Evolutionary conservation across 2,888 invertebrate species (phyloP).

Genomic region (Drosophila siamana): DNA sequence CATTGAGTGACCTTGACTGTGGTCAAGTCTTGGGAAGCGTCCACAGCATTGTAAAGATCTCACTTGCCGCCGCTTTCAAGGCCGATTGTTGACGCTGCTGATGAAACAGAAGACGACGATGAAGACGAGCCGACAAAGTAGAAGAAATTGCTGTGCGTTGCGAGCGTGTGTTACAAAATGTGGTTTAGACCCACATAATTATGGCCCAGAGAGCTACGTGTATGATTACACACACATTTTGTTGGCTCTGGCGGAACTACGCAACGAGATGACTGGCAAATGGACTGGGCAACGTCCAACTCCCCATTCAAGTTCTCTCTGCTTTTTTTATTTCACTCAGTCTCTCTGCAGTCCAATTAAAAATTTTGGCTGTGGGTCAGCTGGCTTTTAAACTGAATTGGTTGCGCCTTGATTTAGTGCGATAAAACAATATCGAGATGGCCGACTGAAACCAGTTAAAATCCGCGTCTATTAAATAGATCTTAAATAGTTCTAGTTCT

Average conservation of each 20-base stretch:
- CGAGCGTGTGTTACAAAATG: conserved; percentile 38
- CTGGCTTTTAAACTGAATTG: conserved; percentile 34
- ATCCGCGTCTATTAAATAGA: neutral
- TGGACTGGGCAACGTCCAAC: conserved; percentile 2
- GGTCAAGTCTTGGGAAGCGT: conserved; percentile 40
- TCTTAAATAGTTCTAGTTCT: conserved; percentile 51
- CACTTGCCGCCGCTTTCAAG: conserved; percentile 34
- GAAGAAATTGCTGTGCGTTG: conserved; percentile 49
- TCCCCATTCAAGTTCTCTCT: conserved; percentile 5
- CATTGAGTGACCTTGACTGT: conserved; percentile 50
- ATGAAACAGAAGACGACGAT: conserved; percentile 21
- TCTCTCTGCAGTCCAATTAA: conserved; percentile 17
- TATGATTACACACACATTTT: conserved; percentile 25
- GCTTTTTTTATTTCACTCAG: neutral
- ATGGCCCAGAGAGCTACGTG: conserved; percentile 23
- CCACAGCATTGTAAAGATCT: conserved; percentile 20
- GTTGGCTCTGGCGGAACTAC: conserved; percentile 35
- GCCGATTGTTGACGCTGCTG: conserved; percentile 47
- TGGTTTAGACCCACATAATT: conserved; percentile 40
- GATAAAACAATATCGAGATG: conserved; percentile 40
- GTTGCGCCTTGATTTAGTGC: conserved; percentile 49
- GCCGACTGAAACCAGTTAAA: conserved; percentile 39
- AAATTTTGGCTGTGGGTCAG: conserved; percentile 44
- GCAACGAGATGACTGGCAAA: conserved; percentile 36
- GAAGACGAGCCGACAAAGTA: conserved; percentile 30